phyloP scores from a whole-genome alignment of 2,888 invertebrate genomes.

The Prosopocoilus inquinatus region DNA sequence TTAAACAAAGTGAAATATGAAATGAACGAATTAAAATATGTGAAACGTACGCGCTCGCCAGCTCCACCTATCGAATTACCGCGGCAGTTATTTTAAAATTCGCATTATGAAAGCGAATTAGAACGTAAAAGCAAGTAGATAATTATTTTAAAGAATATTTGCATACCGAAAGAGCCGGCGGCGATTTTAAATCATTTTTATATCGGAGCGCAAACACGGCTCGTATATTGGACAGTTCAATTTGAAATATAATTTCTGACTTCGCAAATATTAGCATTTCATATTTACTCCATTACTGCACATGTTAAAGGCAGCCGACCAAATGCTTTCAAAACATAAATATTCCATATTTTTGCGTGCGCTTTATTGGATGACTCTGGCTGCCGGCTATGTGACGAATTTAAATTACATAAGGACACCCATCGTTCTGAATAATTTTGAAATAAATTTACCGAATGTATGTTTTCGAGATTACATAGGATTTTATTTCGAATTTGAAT shows the following conservation, averaged over 20 bases:
- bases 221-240: conserved; percentile 46
- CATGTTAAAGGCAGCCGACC: conserved; percentile 39
- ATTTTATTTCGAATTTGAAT: too few species aligned
- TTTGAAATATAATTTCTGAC: conserved; percentile 48
- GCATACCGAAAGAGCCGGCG: conserved; percentile 31
- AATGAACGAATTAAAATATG: too few species aligned
- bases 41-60: background rate
- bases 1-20: too few species aligned
- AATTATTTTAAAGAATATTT: conserved; percentile 34
- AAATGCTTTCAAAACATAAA: conserved; percentile 39
- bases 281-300: conserved; percentile 50
- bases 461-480: conserved; percentile 17
- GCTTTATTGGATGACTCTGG: conserved; percentile 40
- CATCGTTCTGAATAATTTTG: conserved; percentile 43
- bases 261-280: conserved; percentile 51
- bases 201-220: conserved; percentile 35
- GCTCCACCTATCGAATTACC: background rate
- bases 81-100: conserved; percentile 2
- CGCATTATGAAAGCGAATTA: conserved; percentile 29
- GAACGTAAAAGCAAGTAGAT: conserved; percentile 33
- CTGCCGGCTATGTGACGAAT: conserved; percentile 45
- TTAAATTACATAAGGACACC: conserved; percentile 48
- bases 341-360: conserved; percentile 43
- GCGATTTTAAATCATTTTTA: conserved; percentile 38
- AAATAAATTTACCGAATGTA: conserved; percentile 39